Evolutionary conservation across 2,888 invertebrate genomes (phyloP), one percentile per base, ranked within the genome.

Genomic region (Drosophila picticornis): DNA sequence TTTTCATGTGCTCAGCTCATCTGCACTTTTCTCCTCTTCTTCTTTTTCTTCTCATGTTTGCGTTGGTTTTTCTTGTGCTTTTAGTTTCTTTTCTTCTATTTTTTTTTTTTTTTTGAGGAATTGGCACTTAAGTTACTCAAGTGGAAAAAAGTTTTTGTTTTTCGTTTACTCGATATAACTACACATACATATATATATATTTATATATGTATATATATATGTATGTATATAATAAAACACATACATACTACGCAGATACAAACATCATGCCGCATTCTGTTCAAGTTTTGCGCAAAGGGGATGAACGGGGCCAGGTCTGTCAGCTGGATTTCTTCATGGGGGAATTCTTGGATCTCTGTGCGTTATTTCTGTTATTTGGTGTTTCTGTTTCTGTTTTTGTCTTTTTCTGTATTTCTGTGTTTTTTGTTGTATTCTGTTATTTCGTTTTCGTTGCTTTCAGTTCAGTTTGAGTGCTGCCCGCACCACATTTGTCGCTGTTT

Each of bases 61-160:
- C 43, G 43, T 68, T 77, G 66, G 57, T 58, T 81, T 65, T 80
- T 77, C 62, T 75, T 56, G 51, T 52, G 65, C 65, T 66, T 77
- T 70, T 57, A 52, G 69, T 64, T 71, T 50, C 72, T 68, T 61
- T 57, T 64, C 53, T 66, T 68, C 34, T 67, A 66, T 73, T 53
- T 57, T 34, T 63, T 68, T 57, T 34, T 63, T 68, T 75, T 62
- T 76, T 71, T 76, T 77, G 62, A 76, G 80, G 90, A 91, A 91
- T 91, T 91, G 91, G 90, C 91, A 90, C 88, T 91, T 88, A 88
- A 91, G 87, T 90, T 88, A 90, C 81, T 91, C 88, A 89, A 91
- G 89, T 91, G 90, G 87, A 91, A 91, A 90, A 91, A 90, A 90
- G 88, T 90, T 90, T 90, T 90, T 87, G 84, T 89, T 84, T 85